phyloP scores from a whole-genome alignment of 2,113 vertebrate genomes.

The Muscicapa adusta region DNA sequence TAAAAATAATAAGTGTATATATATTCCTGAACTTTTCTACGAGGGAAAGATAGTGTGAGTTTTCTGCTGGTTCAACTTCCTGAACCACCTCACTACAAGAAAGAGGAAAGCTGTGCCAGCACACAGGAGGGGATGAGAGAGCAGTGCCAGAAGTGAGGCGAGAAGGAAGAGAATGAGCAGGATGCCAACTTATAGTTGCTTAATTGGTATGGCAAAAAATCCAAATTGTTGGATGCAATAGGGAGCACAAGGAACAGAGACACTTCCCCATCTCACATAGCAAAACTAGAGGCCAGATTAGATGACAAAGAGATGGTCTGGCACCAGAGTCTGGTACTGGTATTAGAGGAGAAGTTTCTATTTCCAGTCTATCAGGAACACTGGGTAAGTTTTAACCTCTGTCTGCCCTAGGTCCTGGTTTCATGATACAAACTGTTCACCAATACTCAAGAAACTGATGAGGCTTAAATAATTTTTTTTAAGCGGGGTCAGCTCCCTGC shows the following conservation, averaged over 20 bases:
- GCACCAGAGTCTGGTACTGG: not conserved
- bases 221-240: not conserved
- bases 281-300: not conserved
- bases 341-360: not conserved
- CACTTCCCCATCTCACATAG: not conserved
- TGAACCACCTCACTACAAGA: not conserved
- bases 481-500: not conserved
- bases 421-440: constrained; percentile 15
- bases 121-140: not conserved
- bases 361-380: not conserved
- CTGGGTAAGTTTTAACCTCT: constrained; percentile 23
- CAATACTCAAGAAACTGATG: constrained; percentile 17
- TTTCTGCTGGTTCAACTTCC: not conserved
- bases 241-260: not conserved
- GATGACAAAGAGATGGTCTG: not conserved
- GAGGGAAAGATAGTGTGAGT: not conserved
- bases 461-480: constrained; percentile 35
- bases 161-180: not conserved
- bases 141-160: not conserved
- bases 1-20: not conserved
- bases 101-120: not conserved
- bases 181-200: not conserved
- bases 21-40: not conserved
- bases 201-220: not conserved
- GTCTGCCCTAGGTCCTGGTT: constrained; percentile 16